These are phyloP conservation scores for Uropetala carovei DNA, from an alignment of 2,888 invertebrate genomes.

Conservation along the genomic window DNA sequence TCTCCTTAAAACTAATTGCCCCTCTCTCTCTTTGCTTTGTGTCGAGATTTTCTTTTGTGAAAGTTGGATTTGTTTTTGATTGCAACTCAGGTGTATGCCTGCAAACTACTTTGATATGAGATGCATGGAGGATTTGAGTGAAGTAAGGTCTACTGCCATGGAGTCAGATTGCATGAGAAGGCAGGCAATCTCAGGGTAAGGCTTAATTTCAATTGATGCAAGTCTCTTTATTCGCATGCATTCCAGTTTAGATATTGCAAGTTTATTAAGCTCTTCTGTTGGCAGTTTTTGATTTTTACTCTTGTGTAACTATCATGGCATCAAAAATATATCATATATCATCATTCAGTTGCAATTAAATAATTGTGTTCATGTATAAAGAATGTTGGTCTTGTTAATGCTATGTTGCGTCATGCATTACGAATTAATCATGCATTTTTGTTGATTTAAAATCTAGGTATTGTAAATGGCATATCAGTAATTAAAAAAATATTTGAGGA, in stretches of 20 bases:
- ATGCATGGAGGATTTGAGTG: conserved; percentile 61
- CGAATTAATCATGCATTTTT: no score
- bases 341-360: no score
- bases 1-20: neutral
- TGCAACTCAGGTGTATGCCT: conserved; percentile 64
- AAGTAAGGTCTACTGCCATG: conserved; percentile 56
- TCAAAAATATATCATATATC: no score
- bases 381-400: no score
- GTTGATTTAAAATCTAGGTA: no score
- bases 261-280: no score
- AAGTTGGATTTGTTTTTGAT: conserved; percentile 61
- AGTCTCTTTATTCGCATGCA: neutral
- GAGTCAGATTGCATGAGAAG: conserved; percentile 63
- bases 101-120: conserved; percentile 63
- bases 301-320: no score
- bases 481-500: no score
- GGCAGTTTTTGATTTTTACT: no score
- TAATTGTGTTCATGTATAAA: no score
- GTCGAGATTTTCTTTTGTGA: conserved; percentile 54
- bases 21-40: conserved; percentile 27
- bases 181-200: conserved; percentile 60
- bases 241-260: neutral
- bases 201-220: conserved; percentile 50
- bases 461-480: no score
- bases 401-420: no score